Percentiles rank a stretch among this genome's conserved stretches.
Conservation (phyloP, 30 jellyfish, hydroid and myxozoan species). For the Nemopilema nomurai region DNA sequence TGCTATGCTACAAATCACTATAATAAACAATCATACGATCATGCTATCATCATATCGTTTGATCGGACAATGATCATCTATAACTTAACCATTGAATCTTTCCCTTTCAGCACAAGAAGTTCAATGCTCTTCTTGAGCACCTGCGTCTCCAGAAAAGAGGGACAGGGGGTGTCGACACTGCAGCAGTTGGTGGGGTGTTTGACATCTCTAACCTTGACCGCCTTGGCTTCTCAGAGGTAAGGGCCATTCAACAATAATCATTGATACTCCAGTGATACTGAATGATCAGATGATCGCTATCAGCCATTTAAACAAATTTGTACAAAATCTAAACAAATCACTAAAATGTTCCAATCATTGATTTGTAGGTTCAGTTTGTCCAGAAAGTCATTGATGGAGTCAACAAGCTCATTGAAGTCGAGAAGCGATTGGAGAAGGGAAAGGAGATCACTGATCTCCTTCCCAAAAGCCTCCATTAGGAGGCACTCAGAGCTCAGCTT, state of each 20-base stretch:
- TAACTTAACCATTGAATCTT: neutral
- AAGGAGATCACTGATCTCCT: conserved; percentile 49
- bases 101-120: conserved; percentile 47
- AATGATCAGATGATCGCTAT: too few relatives aligned
- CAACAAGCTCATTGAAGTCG: conserved; percentile 49
- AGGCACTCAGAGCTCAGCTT: conserved; percentile 25
- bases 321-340: too few relatives aligned
- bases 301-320: too few relatives aligned
- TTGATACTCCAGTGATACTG: too few relatives aligned
- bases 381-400: conserved; percentile 78
- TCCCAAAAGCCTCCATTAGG: conserved; percentile 37
- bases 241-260: too few relatives aligned
- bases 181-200: conserved; percentile 77
- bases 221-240: conserved; percentile 83
- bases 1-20: neutral
- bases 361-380: conserved; percentile 32
- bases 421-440: conserved; percentile 65
- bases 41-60: too few relatives aligned
- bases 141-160: conserved; percentile 86
- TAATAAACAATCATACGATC: neutral
- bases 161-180: conserved; percentile 90
- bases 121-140: conserved; percentile 49
- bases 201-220: conserved; percentile 90
- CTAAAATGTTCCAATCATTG: neutral
- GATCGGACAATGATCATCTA: too few relatives aligned